A percentile compares a stretch with the other conserved stretches of the same genome.
phyloP scores from a whole-genome alignment of 2,113 vertebrate genomes.

The Gymnobelideus leadbeateri region DNA sequence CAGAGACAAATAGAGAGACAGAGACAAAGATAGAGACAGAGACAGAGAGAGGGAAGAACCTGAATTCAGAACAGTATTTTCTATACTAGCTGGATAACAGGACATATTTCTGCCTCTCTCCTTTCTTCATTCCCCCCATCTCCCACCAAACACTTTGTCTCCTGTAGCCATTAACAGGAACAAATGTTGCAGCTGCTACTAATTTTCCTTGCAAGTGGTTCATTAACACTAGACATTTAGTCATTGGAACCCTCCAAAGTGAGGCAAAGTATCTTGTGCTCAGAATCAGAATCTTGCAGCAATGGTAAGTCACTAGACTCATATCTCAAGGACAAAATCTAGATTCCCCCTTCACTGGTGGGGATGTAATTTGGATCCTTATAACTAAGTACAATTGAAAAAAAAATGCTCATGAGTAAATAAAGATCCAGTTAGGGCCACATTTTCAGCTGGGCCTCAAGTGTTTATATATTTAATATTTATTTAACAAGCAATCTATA shows the following conservation, averaged over 20 bases:
- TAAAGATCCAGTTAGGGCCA: conserved; percentile 64
- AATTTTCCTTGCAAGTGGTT: neutral
- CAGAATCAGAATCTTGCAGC: neutral
- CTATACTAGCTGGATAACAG: neutral
- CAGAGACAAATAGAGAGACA: too few species aligned
- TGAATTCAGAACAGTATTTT: neutral
- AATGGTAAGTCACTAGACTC: neutral
- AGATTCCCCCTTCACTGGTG: neutral
- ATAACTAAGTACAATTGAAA: conserved; percentile 40
- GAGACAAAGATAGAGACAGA: fast-evolving
- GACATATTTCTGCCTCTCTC: neutral
- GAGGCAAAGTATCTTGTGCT: neutral
- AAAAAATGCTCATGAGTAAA: conserved; percentile 53
- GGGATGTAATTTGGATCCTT: conserved; percentile 42
- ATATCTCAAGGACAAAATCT: neutral
- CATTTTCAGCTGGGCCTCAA: conserved; percentile 67
- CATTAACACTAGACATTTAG: neutral
- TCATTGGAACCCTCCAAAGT: neutral
- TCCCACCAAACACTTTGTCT: neutral
- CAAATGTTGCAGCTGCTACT: neutral
- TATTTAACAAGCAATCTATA: conserved; percentile 82
- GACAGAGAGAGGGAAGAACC: neutral
- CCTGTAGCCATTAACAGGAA: neutral
- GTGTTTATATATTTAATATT: conserved; percentile 77
- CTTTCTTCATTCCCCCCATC: conserved; percentile 1